Conservation (phyloP, 2,888 invertebrate species). For the Phragmatobia fuliginosa region DNA sequence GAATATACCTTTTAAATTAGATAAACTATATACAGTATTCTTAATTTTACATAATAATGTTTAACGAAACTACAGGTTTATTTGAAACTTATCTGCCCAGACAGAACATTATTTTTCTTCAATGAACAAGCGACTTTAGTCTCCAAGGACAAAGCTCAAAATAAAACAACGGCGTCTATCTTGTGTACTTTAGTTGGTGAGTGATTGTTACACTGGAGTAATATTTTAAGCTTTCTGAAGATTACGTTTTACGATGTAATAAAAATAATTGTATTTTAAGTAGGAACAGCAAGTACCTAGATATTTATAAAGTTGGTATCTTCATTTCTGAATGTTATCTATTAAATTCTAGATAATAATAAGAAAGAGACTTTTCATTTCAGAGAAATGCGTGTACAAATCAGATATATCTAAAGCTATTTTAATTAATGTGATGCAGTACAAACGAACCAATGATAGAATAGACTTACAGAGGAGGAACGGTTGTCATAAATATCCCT, state of each 20-base stretch:
- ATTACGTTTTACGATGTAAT: slow-evolving; percentile 19
- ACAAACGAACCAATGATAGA: too few relatives aligned
- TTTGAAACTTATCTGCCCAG: slow-evolving; percentile 2
- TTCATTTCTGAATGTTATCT: neutral
- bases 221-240: slow-evolving; percentile 12
- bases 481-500: too few relatives aligned
- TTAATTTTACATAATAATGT: too few relatives aligned
- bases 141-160: neutral
- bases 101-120: neutral
- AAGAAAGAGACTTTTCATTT: neutral
- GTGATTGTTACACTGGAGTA: neutral
- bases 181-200: neutral
- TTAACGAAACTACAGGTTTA: neutral
- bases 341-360: neutral
- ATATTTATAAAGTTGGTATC: neutral
- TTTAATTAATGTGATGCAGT: too few relatives aligned
- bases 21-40: too few relatives aligned
- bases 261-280: slow-evolving; percentile 14
- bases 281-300: neutral
- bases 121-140: neutral
- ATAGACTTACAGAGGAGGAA: too few relatives aligned
- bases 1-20: too few relatives aligned
- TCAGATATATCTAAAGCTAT: too few relatives aligned
- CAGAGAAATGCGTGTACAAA: neutral
- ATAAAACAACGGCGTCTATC: neutral